phyloP scores from a whole-genome alignment of 2,888 invertebrate genomes.

The Trichogramma evanescens region DNA sequence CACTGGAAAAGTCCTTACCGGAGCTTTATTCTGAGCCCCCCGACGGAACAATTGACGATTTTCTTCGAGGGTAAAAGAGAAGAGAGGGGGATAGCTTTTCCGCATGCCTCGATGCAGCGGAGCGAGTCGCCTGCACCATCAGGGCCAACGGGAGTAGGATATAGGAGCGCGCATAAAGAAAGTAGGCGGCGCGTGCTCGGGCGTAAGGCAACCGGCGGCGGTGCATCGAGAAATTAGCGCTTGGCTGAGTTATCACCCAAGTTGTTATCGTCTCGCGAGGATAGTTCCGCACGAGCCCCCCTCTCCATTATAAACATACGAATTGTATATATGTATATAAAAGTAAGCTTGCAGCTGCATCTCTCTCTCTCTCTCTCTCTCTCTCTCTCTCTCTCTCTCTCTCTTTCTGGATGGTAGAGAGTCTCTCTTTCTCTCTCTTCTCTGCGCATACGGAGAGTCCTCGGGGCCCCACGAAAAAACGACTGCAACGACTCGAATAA shows the following conservation, averaged over 20 bases:
- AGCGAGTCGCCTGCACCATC: neutral
- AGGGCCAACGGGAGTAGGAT: neutral
- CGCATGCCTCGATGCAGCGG: slow-evolving; percentile 21
- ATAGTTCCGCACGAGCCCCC: slow-evolving; percentile 14
- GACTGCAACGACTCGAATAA: neutral
- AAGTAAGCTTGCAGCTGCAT: neutral
- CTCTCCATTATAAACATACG: too few species aligned
- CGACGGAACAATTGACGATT: too few species aligned
- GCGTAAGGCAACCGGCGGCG: neutral
- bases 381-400: neutral
- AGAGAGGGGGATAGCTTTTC: too few species aligned
- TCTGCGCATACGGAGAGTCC: neutral
- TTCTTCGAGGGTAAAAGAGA: too few species aligned
- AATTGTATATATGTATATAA: neutral
- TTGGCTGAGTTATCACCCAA: slow-evolving; percentile 25
- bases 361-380: neutral
- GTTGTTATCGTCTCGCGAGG: slow-evolving; percentile 28
- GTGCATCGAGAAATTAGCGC: slow-evolving; percentile 24
- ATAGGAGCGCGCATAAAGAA: neutral
- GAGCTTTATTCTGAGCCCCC: too few species aligned
- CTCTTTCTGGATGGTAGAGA: too few species aligned
- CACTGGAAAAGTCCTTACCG: too few species aligned
- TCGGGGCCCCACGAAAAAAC: neutral
- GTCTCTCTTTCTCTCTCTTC: neutral
- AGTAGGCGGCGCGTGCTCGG: too few species aligned